These are phyloP conservation scores for Malurus elegans DNA, from an alignment of 2,113 vertebrate genomes.

Conservation along the genomic window DNA sequence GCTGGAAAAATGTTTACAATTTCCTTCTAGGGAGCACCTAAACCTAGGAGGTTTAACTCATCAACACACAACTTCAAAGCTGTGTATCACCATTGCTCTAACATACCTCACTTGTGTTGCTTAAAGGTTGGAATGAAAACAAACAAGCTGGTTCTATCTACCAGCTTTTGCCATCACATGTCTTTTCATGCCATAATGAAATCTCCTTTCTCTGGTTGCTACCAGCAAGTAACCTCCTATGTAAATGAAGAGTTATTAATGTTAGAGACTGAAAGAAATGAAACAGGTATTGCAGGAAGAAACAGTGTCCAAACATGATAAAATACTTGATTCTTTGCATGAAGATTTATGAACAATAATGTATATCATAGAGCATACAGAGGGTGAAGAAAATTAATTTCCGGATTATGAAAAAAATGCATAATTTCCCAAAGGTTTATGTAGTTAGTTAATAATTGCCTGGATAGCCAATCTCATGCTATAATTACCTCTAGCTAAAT, in stretches of 20 bases:
- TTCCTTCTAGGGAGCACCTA: not conserved
- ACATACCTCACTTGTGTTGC: not conserved
- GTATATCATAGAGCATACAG: not conserved
- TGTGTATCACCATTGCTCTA: not conserved
- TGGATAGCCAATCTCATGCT: not conserved
- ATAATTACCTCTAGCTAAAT: not conserved
- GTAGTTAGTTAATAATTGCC: not conserved
- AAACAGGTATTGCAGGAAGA: not conserved
- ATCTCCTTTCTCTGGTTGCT: not conserved
- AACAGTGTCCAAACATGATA: not conserved
- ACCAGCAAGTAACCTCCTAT: not conserved
- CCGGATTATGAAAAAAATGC: not conserved
- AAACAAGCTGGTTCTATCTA: not conserved
- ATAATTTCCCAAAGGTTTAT: not conserved
- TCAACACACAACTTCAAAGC: not conserved
- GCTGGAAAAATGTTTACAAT: not conserved
- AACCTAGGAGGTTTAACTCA: not conserved
- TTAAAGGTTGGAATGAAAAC: not conserved
- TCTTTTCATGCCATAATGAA: not conserved
- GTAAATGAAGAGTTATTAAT: not conserved
- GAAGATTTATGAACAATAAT: not conserved
- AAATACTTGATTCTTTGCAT: not conserved
- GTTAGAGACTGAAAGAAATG: not conserved
- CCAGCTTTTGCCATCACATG: not conserved
- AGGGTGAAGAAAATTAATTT: not conserved